Base-by-base conservation (phyloP, 2,797 vertebrate genomes). In the Melopsittacus undulatus region DNA sequence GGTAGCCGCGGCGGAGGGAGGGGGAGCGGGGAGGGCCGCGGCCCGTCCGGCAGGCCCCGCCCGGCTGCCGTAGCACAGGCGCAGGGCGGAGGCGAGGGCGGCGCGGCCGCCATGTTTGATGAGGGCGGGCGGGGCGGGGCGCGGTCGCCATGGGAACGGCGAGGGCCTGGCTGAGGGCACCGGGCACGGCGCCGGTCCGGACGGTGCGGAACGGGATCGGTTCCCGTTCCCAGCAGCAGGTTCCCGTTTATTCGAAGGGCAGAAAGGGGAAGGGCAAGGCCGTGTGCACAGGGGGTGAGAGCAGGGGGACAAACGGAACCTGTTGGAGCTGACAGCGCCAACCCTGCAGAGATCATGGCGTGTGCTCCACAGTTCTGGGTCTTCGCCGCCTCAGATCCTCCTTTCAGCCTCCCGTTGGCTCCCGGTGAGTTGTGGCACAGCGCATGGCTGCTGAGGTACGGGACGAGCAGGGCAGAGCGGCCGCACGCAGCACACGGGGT, bases 31-130 rank as follows among this genome's bases (percentile, higher is more conserved):
- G 15, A 2, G 62, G 67, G 46, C 8, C 40, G 59, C 19, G 40
- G 32, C 68, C 52, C 51, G 19, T 8, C 34, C 22, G 13, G 10
- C 1, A 2, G 1, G 38, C 26, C 15, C 49, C 49, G 49, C 49
- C 49, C 49, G 14, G 15, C 26, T 10, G 14, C 26, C 9, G 26
- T 27, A 6, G 49, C 16, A 75, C 82, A 61, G 21, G 91, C 95
- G 91, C 63, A 1, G 0, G 1, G 20, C 0, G 36, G 59, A 1
- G 8, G 5, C 1, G 5, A 52, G 18, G 59, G 62, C 36, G 27
- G 16, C 0, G 7, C 11, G 9, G 75, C 21, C 16, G 83, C 95
- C 95, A 94, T 96, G 19, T 8, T 78, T 42, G 23, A 24, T 76
- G 70, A 7, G 92, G 95, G 95, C 20, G 89, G 70, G 48, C 22